These are phyloP conservation scores for Melozone crissalis DNA, from an alignment of 2,113 vertebrate genomes.

Conservation along the genomic window DNA sequence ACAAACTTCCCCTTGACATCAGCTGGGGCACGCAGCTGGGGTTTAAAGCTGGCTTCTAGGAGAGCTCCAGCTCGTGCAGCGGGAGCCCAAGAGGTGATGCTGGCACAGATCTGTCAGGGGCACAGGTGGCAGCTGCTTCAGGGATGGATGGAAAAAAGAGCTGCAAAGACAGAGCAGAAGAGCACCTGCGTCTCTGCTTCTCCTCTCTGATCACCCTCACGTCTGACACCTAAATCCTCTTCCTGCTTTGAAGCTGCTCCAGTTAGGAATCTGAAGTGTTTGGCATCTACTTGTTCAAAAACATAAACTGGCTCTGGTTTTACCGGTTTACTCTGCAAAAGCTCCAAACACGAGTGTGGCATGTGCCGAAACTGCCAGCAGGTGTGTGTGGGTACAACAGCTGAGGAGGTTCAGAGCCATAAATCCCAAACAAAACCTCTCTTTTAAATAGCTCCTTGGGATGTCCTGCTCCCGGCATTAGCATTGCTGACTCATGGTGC, in stretches of 20 bases:
- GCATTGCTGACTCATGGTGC: rapidly evolving
- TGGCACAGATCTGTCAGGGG: neutral
- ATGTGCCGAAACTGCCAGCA: neutral
- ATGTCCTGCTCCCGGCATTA: neutral
- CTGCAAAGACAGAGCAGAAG: neutral
- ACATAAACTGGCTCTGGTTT: neutral
- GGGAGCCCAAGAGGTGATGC: neutral
- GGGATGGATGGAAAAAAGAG: neutral
- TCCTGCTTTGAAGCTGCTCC: constrained; percentile 20
- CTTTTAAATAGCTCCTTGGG: neutral
- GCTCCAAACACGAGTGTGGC: neutral
- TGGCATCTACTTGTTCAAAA: neutral
- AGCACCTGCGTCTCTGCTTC: neutral
- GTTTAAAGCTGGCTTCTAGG: neutral
- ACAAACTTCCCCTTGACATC: neutral
- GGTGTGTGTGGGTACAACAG: neutral
- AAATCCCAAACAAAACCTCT: neutral
- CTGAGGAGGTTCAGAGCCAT: neutral
- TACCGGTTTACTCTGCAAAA: neutral
- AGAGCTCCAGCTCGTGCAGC: neutral
- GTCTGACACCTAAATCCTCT: neutral
- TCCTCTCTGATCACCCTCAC: neutral
- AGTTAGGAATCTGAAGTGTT: neutral
- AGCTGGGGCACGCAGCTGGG: rapidly evolving
- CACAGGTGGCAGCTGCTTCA: neutral